Percentiles rank a stretch among this genome's conserved stretches.
phyloP scores from a whole-genome alignment of 2,888 invertebrate species.

The Phaedon cochleariae region DNA sequence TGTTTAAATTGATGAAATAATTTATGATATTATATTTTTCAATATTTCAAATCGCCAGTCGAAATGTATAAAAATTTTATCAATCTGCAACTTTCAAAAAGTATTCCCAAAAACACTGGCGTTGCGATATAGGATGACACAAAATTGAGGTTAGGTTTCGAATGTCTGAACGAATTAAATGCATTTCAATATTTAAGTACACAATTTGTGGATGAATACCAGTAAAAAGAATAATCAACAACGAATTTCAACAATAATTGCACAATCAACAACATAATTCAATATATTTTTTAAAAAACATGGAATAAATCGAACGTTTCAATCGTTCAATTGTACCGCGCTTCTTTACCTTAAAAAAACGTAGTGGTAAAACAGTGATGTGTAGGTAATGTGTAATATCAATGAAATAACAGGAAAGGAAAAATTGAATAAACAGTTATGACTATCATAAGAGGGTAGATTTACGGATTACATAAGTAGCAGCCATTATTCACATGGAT shows the following conservation, averaged over 20 bases:
- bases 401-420: slow-evolving; percentile 34
- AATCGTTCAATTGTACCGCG: not conserved
- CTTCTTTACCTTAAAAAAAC: slow-evolving; percentile 26
- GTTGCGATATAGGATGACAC: not conserved
- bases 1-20: too few relatives aligned
- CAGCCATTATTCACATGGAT: slow-evolving; percentile 36
- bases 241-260: not conserved
- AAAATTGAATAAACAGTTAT: too few relatives aligned
- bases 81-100: not conserved
- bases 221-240: slow-evolving; percentile 1
- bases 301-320: not conserved
- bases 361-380: slow-evolving; percentile 38
- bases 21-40: too few relatives aligned
- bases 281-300: slow-evolving; percentile 6
- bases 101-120: not conserved
- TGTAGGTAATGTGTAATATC: slow-evolving; percentile 37
- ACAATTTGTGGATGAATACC: slow-evolving; percentile 26
- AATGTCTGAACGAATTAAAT: slow-evolving; percentile 15
- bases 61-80: not conserved
- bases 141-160: slow-evolving; percentile 9
- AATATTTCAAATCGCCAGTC: not conserved
- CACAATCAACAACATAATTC: slow-evolving; percentile 15
- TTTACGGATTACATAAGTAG: slow-evolving; percentile 34
- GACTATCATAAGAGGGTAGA: slow-evolving; percentile 30
- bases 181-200: slow-evolving; percentile 29